Evolutionary conservation across 2,113 vertebrate genomes (phyloP), one percentile per base, ranked within the genome.

Genomic region (Lichenostomus cassidix): DNA sequence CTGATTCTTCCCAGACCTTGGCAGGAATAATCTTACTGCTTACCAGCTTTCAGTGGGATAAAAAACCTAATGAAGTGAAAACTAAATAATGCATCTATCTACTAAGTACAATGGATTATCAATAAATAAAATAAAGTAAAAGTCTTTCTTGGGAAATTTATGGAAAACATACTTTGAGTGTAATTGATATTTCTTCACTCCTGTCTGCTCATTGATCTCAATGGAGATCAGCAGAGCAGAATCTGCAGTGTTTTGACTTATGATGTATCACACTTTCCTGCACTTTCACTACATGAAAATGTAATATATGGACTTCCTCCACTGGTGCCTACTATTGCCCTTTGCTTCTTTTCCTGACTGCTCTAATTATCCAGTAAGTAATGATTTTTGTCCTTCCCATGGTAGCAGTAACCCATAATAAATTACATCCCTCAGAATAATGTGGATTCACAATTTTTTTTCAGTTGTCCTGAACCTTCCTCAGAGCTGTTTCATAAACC

Each of bases 1-100:
- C 90, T 98, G 95, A 97, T 97, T 96, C 37, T 93, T 97, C 85
- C 94, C 97, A 96, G 90, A 91, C 94, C 55, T 96, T 96, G 91
- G 88, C 84, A 95, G 84, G 41, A 80, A 71, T 85, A 92, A 56
- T 53, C 59, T 96, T 95, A 95, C 93, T 95, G 71, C 96, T 92
- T 91, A 65, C 49, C 83, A 79, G 12, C 85, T 95, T 96, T 96
- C 83, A 90, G 75, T 82, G 76, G 63, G 70, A 39, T 21, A 90
- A 94, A 88, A 90, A 84, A 37, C 37, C 42, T 64, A 90, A 65
- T 85, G 74, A 95, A 96, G 12, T 89, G 67, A 94, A 96, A 97
- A 63, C 21, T 90, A 97, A 84, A 49, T 71, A 50, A 71, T 44
- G 49, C 75, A 71, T 77, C 68, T 94, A 88, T 84, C 23, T 91